Percentiles rank a stretch among this genome's conserved stretches.
Conservation (phyloP, 2,113 vertebrate genomes). For the Monarcha castaneiventris region DNA sequence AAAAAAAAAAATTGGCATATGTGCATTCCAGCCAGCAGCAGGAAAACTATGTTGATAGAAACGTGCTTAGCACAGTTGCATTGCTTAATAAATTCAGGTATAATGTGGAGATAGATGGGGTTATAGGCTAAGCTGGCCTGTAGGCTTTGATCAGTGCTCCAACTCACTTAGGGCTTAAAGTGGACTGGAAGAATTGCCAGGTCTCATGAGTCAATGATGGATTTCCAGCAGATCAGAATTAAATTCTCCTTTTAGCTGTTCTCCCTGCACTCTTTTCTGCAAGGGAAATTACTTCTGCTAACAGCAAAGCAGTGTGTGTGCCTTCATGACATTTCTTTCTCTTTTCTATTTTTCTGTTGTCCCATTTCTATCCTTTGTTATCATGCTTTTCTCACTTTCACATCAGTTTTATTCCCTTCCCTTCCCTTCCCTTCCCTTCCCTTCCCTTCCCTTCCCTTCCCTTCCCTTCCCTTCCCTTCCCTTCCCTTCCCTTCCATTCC, state of each 20-base stretch:
- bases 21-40: not conserved
- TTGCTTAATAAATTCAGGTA: constrained; percentile 56
- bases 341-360: not conserved
- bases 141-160: constrained; percentile 58
- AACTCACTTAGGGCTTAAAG: constrained; percentile 53
- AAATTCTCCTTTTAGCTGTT: constrained; percentile 57
- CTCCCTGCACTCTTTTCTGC: not conserved
- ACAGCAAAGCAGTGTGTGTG: not conserved
- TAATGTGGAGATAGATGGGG: constrained; percentile 51
- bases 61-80: not conserved
- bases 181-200: constrained; percentile 45
- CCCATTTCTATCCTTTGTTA: not conserved
- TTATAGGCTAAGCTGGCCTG: constrained; percentile 62
- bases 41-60: constrained; percentile 33
- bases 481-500: not conserved
- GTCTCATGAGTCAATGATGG: constrained; percentile 46
- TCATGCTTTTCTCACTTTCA: not conserved
- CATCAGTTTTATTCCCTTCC: not conserved
- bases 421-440: not conserved
- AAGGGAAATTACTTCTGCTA: constrained; percentile 18
- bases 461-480: not conserved
- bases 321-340: not conserved
- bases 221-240: constrained; percentile 59
- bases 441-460: not conserved
- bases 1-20: not conserved